phyloP scores from a whole-genome alignment of 2,888 invertebrate species.

The Lamellibrachia columna region DNA sequence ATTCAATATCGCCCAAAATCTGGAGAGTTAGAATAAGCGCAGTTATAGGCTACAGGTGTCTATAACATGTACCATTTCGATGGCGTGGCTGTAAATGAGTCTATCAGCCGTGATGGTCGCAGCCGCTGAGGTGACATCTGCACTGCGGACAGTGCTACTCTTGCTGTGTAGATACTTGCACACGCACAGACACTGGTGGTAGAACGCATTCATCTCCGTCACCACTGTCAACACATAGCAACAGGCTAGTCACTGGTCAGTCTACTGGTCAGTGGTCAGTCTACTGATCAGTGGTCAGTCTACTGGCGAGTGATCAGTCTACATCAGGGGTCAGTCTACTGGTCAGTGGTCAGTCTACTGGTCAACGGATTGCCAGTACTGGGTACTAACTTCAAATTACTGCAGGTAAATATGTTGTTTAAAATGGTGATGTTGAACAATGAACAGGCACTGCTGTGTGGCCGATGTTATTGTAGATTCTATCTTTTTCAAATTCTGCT shows the following conservation, averaged over 20 bases:
- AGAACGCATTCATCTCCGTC: conserved; percentile 88
- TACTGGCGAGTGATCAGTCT: not conserved
- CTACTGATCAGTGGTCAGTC: not conserved
- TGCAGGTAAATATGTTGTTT: not conserved
- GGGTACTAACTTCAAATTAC: too few species aligned
- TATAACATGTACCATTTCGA: conserved; percentile 83
- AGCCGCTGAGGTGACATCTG: conserved; percentile 71
- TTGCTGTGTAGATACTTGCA: conserved; percentile 85
- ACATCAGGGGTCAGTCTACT: not conserved
- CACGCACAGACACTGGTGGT: conserved; percentile 83
- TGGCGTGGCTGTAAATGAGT: conserved; percentile 96
- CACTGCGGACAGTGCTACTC: conserved; percentile 54
- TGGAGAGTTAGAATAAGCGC: not conserved
- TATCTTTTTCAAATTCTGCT: too few species aligned
- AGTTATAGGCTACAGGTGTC: not conserved
- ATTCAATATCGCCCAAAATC: too few species aligned
- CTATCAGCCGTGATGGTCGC: conserved; percentile 83
- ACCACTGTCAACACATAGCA: conserved; percentile 74
- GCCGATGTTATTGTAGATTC: too few species aligned
- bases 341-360: not conserved
- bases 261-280: not conserved
- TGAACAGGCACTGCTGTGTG: too few species aligned
- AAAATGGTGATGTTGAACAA: too few species aligned
- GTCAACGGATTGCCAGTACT: not conserved
- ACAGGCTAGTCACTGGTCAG: not conserved